Conservation (phyloP, 1,140 invertebrate species). For the Bombus vancouverensis region DNA sequence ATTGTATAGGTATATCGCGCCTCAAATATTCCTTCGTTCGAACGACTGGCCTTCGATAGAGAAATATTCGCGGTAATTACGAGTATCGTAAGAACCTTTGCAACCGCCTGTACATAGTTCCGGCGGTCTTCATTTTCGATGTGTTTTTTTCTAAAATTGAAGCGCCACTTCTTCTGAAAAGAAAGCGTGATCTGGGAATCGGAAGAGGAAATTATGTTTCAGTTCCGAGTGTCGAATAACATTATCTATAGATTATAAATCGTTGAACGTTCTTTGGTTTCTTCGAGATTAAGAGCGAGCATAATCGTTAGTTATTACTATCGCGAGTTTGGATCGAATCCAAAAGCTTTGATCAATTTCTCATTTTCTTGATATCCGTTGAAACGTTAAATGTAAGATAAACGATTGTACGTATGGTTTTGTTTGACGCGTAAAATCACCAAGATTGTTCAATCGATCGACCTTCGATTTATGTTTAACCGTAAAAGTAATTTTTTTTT, state of each 20-base stretch:
- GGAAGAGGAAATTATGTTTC: not conserved
- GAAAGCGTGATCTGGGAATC: not conserved
- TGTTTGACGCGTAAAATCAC: no score
- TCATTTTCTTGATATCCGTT: not conserved
- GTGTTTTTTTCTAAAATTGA: not conserved
- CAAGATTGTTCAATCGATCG: not conserved
- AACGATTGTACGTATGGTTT: not conserved
- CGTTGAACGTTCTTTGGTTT: not conserved
- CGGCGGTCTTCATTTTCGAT: no score
- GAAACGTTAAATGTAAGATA: not conserved
- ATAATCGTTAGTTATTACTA: not conserved
- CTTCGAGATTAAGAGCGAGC: not conserved
- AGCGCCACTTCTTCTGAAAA: not conserved
- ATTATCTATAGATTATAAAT: not conserved
- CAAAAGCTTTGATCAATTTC: not conserved
- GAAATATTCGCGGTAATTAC: not conserved
- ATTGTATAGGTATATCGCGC: constrained; percentile 37
- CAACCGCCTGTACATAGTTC: not conserved
- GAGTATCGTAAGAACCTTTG: not conserved
- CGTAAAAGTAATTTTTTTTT: not conserved
- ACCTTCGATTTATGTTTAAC: not conserved
- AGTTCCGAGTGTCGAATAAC: not conserved
- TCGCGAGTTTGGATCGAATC: not conserved
- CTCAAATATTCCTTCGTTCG: constrained; percentile 1
- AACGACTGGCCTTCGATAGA: not conserved